These are phyloP conservation scores for Disparrhopalites patrizii DNA, from an alignment of 2,888 invertebrate genomes.

Conservation along the genomic window DNA sequence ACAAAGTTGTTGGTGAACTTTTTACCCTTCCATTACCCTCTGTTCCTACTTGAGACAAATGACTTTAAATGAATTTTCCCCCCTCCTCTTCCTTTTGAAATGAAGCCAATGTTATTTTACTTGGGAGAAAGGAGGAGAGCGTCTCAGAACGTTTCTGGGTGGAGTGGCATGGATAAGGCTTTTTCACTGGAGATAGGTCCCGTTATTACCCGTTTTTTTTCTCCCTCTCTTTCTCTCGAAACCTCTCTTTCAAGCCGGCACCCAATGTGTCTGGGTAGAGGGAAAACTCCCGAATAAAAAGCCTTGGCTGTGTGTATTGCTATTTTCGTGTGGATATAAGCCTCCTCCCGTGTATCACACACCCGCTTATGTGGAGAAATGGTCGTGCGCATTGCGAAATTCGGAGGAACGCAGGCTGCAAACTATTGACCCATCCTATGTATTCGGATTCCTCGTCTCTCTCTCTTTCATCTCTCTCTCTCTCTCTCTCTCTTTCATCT, in stretches of 20 bases:
- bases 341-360: neutral
- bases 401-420: constrained; percentile 30
- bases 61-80: too few species aligned
- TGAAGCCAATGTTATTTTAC: too few species aligned
- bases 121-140: neutral
- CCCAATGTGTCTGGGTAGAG: too few species aligned
- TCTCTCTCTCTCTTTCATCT: too few species aligned
- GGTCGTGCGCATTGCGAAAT: constrained; percentile 32
- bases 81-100: too few species aligned
- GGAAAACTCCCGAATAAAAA: neutral
- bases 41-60: too few species aligned
- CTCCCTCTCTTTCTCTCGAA: too few species aligned
- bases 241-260: too few species aligned
- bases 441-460: neutral
- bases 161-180: neutral
- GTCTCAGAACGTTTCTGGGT: neutral
- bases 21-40: too few species aligned
- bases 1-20: too few species aligned
- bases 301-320: neutral
- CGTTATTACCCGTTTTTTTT: neutral
- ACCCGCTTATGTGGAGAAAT: neutral
- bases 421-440: constrained; percentile 31
- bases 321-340: constrained; percentile 27
- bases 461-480: too few species aligned
- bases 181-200: constrained; percentile 12